Evolutionary conservation across 2,113 vertebrate species (phyloP).

Genomic region (Pelobates fuscus): DNA sequence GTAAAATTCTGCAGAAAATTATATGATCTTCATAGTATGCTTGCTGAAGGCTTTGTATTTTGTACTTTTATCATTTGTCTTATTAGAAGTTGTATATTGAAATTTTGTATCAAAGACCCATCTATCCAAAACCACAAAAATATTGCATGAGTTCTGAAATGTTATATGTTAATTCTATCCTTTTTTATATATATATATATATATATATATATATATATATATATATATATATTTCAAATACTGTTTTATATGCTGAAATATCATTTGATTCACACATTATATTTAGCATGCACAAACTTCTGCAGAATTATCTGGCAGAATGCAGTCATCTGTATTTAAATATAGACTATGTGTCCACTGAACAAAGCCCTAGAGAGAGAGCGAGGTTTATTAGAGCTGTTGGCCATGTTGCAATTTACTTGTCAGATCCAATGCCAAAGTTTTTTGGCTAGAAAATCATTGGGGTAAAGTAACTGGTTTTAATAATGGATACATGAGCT

Average conservation of each 20-base stretch:
- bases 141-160: too few species aligned
- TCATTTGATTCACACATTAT: background rate
- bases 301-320: conserved; percentile 21
- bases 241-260: background rate
- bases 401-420: conserved; percentile 74
- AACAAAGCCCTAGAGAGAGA: conserved; percentile 40
- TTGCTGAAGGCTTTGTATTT: too few species aligned
- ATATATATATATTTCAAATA: too few species aligned
- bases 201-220: too few species aligned
- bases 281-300: background rate
- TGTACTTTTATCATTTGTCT: too few species aligned
- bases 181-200: too few species aligned
- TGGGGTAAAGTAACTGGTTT: conserved; percentile 70
- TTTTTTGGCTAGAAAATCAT: conserved; percentile 65
- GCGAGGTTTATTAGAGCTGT: conserved; percentile 75
- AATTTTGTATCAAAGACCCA: too few species aligned
- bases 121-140: too few species aligned
- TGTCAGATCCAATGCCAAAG: conserved; percentile 69
- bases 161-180: too few species aligned
- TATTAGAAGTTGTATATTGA: too few species aligned
- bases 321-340: conserved; percentile 42
- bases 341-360: conserved; percentile 39
- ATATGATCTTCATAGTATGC: too few species aligned
- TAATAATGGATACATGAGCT: conserved; percentile 73
- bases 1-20: too few species aligned